A percentile compares a stretch with the other conserved stretches of the same genome.
Conservation (phyloP, 2,113 vertebrate genomes). For the Scartelaos histophorus region DNA sequence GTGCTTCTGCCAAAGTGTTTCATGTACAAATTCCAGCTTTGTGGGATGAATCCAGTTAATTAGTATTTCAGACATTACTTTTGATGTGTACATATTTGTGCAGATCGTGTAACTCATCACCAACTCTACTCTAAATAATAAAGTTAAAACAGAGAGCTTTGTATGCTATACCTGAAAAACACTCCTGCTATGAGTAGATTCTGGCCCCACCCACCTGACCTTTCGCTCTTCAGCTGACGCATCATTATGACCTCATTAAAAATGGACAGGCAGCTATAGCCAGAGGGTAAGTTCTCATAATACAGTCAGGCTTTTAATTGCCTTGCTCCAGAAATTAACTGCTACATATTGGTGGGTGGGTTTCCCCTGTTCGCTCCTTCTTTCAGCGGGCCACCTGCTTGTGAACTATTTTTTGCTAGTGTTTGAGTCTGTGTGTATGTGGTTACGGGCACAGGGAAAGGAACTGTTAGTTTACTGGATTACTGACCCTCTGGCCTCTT, state of each 20-base stretch:
- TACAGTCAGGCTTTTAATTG: slow-evolving; percentile 74
- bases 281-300: slow-evolving; percentile 75
- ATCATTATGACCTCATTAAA: slow-evolving; percentile 80
- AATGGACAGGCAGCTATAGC: slow-evolving; percentile 75
- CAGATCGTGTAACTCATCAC: neutral
- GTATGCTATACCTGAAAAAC: slow-evolving; percentile 33
- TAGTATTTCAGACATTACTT: slow-evolving; percentile 48
- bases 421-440: slow-evolving; percentile 16
- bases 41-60: slow-evolving; percentile 49
- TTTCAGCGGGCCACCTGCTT: slow-evolving; percentile 35
- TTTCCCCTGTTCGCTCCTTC: slow-evolving; percentile 38
- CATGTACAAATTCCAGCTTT: slow-evolving; percentile 63
- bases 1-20: slow-evolving; percentile 55
- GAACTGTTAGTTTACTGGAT: slow-evolving; percentile 49
- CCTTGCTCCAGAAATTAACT: slow-evolving; percentile 71
- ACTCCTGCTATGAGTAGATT: slow-evolving; percentile 26
- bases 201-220: slow-evolving; percentile 62
- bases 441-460: slow-evolving; percentile 43
- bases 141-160: slow-evolving; percentile 13
- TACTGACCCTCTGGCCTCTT: slow-evolving; percentile 62
- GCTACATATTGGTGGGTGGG: slow-evolving; percentile 69
- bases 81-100: slow-evolving; percentile 31
- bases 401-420: slow-evolving; percentile 19
- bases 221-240: slow-evolving; percentile 75
- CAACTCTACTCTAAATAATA: neutral